Evolutionary conservation across 1,140 invertebrate species (phyloP), one percentile per base, ranked within the genome.

Genomic region (Gyrodactylus bullatarudis): DNA sequence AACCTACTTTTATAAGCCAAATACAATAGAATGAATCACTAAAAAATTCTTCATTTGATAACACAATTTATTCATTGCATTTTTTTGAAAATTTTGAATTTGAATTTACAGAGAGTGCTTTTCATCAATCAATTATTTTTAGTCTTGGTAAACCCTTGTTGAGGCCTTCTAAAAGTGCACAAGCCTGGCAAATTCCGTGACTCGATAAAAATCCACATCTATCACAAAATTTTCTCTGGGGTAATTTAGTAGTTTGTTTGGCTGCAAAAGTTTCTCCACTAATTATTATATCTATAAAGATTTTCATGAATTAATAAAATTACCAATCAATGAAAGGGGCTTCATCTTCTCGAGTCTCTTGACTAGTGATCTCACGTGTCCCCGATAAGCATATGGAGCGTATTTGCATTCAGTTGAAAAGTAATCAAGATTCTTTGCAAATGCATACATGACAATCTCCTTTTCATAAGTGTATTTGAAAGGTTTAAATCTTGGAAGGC

Each of bases 371-470:
- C 94, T 83, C 1, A 89, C 91, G 84, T 94, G 86, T 0, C 92
- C 93, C 80, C 83, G 78, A 79, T 97, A 98, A 0, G 95, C 91
- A 84, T 98, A 93, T 22, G 95, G 95, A 20, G 94, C 89, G 83
- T 96, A 99, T 54, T 93, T 86, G 83, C 94, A 99, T 81, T 99
- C 95, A 0, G 94, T 98, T 16, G 91, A 95, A 82, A 99, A 99
- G 79, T 99, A 99, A 68, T 95, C 86, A n/a, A 99, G 80, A 77
- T 89, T 88, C 79, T 92, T 92, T 78, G 91, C 95, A 81, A 94
- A 91, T 0, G 92, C 92, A 83, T 96, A 98, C 89, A 99, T 94
- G 0, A 99, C 95, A 78, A 99, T 99, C 83, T 99, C 95, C 79
- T 98, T 98, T 81, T 99, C 94, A 80, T 97, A 99, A 1, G 91